These are phyloP conservation scores for Sander lucioperca DNA, from an alignment of 2,113 vertebrate species.

Conservation along the genomic window DNA sequence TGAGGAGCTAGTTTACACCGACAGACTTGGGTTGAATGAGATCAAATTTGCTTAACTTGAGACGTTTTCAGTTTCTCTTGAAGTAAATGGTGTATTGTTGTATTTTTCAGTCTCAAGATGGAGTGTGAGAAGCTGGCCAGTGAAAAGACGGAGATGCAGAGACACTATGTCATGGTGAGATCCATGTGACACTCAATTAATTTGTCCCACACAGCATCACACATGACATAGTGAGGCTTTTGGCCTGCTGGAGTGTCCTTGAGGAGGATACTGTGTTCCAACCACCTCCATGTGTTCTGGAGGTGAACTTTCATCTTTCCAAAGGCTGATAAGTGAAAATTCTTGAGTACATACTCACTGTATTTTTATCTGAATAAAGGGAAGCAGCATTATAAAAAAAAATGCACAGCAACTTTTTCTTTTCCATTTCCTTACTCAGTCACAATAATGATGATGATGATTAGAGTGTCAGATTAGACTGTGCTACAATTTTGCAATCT, in stretches of 20 bases:
- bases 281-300: slow-evolving; percentile 6
- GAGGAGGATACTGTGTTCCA: slow-evolving; percentile 19
- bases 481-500: slow-evolving; percentile 11
- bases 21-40: neutral
- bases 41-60: neutral
- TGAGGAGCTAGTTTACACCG: neutral
- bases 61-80: neutral
- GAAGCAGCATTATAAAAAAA: neutral
- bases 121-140: slow-evolving; percentile 98
- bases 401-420: neutral
- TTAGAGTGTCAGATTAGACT: slow-evolving; percentile 24
- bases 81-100: slow-evolving; percentile 23
- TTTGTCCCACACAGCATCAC: neutral
- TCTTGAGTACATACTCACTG: neutral
- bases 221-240: neutral
- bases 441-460: slow-evolving; percentile 7
- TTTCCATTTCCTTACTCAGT: neutral
- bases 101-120: slow-evolving; percentile 91
- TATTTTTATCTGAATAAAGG: neutral
- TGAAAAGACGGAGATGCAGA: slow-evolving; percentile 98
- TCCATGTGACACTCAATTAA: neutral
- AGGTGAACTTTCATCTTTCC: slow-evolving; percentile 18
- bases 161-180: slow-evolving; percentile 98
- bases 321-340: neutral
- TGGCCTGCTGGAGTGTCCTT: slow-evolving; percentile 13